Percentiles rank a stretch among this genome's conserved stretches.
Conservation (phyloP, 2,113 vertebrate genomes). For the Urocitellus parryii region DNA sequence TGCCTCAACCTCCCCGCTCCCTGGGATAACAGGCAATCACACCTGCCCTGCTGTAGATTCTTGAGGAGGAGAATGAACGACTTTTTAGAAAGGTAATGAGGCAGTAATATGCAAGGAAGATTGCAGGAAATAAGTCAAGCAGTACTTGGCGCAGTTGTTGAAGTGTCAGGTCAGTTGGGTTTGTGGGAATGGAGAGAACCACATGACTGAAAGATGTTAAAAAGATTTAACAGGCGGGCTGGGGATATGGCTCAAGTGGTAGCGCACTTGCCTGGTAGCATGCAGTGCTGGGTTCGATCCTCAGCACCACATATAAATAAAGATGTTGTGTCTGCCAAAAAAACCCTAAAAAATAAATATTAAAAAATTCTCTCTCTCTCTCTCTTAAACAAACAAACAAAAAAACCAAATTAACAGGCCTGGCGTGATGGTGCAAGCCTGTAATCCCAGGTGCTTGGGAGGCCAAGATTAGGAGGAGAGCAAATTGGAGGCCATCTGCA, state of each 20-base stretch:
- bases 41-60: background rate
- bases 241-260: too few species aligned
- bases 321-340: too few species aligned
- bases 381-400: too few species aligned
- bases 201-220: background rate
- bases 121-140: background rate
- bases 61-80: background rate
- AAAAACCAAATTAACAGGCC: too few species aligned
- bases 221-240: too few species aligned
- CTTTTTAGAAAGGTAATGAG: background rate
- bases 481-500: background rate
- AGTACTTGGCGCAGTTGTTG: background rate
- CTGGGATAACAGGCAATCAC: too few species aligned
- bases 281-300: too few species aligned
- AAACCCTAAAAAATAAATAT: too few species aligned
- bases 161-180: background rate
- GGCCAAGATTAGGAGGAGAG: background rate
- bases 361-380: too few species aligned
- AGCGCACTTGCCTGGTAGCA: too few species aligned
- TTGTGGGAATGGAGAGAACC: background rate
- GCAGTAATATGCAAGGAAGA: background rate
- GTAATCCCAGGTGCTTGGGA: background rate
- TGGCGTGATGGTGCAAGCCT: background rate
- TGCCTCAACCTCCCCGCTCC: too few species aligned
- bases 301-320: too few species aligned